Percentiles rank a stretch among this genome's conserved stretches.
These are phyloP conservation scores for Drosophila sp. DNA, from an alignment of 1,140 invertebrate species.

Conservation along the genomic window DNA sequence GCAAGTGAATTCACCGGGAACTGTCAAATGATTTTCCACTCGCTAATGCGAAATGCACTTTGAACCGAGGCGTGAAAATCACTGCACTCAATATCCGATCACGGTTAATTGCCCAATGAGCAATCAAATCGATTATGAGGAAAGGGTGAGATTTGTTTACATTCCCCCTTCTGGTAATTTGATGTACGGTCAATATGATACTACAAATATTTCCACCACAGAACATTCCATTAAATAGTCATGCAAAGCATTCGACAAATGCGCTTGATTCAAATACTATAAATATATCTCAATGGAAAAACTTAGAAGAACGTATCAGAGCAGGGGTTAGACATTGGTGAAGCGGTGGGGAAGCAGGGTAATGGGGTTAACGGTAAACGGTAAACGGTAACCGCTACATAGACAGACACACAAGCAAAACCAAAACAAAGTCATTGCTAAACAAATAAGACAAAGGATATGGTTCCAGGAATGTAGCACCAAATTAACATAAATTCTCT, in stretches of 20 bases:
- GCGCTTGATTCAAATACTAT: constrained; percentile 14
- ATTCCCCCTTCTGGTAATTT: neutral
- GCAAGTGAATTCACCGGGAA: neutral
- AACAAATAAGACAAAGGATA: constrained; percentile 46
- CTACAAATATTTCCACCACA: constrained; percentile 12
- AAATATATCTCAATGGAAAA: constrained; percentile 45
- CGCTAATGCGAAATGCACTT: constrained; percentile 9
- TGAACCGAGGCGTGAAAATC: constrained; percentile 9
- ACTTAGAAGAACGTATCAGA: neutral
- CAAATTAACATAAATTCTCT: constrained; percentile 80
- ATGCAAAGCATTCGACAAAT: constrained; percentile 28
- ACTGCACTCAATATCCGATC: constrained; percentile 15
- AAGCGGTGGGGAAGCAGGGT: no score
- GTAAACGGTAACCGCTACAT: no score
- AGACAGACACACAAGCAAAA: constrained; percentile 26
- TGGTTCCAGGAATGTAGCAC: constrained; percentile 57
- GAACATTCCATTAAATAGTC: constrained; percentile 23
- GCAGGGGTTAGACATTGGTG: neutral
- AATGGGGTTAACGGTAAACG: constrained; percentile 8
- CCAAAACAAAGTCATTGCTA: constrained; percentile 54
- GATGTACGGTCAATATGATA: constrained; percentile 17
- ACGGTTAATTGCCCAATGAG: constrained; percentile 23
- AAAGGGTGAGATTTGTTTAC: constrained; percentile 5
- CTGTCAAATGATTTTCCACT: constrained; percentile 8
- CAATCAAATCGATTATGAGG: constrained; percentile 5